Percentiles rank a stretch among this genome's conserved stretches.
Conservation (phyloP, 2,113 vertebrate species). For the Nothobranchius kuhntae region DNA sequence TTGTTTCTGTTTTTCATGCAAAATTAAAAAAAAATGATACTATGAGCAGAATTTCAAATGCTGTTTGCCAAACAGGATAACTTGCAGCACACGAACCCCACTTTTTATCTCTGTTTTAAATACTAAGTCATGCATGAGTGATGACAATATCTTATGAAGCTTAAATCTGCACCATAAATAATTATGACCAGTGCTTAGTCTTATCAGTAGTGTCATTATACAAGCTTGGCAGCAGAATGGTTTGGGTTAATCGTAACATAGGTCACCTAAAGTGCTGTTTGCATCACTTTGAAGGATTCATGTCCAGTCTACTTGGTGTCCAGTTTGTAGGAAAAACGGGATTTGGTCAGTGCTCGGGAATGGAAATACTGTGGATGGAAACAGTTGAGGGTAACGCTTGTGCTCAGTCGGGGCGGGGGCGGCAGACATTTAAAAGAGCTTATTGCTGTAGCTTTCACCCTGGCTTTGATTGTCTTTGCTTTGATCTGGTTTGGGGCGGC, state of each 20-base stretch:
- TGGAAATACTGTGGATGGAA: conserved; percentile 62
- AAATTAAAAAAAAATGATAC: background rate
- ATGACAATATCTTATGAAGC: conserved; percentile 28
- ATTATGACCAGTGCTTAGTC: conserved; percentile 66
- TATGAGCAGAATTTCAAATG: too few relatives aligned
- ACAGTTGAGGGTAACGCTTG: conserved; percentile 57
- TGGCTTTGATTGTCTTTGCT: conserved; percentile 78
- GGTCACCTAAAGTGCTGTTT: conserved; percentile 66
- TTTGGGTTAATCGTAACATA: conserved; percentile 60
- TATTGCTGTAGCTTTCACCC: conserved; percentile 74
- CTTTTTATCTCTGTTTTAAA: background rate
- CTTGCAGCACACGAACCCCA: conserved; percentile 15
- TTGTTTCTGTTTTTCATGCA: background rate
- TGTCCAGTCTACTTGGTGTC: conserved; percentile 44
- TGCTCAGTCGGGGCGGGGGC: conserved; percentile 32
- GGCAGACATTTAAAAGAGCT: conserved; percentile 74
- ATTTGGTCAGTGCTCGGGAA: conserved; percentile 49
- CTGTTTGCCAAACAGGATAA: background rate
- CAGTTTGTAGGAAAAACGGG: conserved; percentile 42
- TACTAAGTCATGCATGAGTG: too few relatives aligned
- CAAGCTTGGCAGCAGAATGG: conserved; percentile 31
- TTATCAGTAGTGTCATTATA: conserved; percentile 59
- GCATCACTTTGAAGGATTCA: conserved; percentile 74
- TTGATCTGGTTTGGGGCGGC: conserved; percentile 76
- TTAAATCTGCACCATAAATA: conserved; percentile 50